These are phyloP conservation scores for Oreochromis aureus DNA, from an alignment of 2,113 vertebrate genomes.

Conservation along the genomic window DNA sequence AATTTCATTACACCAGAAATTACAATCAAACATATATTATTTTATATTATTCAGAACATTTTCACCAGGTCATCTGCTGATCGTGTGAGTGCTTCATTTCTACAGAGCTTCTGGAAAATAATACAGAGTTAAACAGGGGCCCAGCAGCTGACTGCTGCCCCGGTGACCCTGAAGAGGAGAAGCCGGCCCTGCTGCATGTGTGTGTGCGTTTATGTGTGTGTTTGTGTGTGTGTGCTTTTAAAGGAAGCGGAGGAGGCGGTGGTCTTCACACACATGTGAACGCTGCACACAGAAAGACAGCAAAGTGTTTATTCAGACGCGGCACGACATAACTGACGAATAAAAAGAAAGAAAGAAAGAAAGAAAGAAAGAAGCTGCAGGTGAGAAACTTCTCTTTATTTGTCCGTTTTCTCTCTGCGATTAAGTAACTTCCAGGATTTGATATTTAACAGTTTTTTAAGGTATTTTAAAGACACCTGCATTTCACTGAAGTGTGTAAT, in stretches of 20 bases:
- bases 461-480: background rate
- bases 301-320: background rate
- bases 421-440: background rate
- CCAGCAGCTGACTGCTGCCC: background rate
- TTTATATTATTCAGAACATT: background rate
- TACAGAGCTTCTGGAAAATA: background rate
- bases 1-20: background rate
- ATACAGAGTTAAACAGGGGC: background rate
- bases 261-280: background rate
- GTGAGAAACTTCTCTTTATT: background rate
- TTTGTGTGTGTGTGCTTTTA: background rate
- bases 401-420: fast-evolving
- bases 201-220: background rate
- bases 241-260: background rate
- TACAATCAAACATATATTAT: fast-evolving
- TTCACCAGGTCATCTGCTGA: background rate
- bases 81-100: background rate
- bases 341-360: background rate
- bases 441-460: background rate
- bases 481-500: background rate
- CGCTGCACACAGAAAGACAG: background rate
- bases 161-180: background rate
- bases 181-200: background rate
- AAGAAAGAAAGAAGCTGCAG: background rate
- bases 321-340: background rate